Evolutionary conservation across 2,888 invertebrate genomes (phyloP).

Genomic region (Carpatolechia fugitivella): DNA sequence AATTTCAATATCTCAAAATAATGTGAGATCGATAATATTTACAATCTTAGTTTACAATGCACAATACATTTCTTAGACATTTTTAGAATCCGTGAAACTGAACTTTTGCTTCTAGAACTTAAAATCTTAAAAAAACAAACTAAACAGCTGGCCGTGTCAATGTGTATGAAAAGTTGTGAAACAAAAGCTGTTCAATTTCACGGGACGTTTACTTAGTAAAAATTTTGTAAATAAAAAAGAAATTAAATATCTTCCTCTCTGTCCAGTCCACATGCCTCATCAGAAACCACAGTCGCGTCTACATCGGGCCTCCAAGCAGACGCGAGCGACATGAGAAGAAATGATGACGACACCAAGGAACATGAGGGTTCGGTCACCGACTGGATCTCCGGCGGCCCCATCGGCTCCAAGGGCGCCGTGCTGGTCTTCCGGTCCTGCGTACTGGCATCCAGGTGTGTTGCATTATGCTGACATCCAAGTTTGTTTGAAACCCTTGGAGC

Average conservation of each 20-base stretch:
- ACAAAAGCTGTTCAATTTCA: too few species aligned
- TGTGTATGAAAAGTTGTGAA: too few species aligned
- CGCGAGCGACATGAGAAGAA: constrained; percentile 59
- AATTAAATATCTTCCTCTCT: constrained; percentile 11
- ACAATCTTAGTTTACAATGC: too few species aligned
- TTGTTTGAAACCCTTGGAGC: neutral
- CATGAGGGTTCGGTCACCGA: constrained; percentile 58
- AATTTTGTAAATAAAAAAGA: neutral
- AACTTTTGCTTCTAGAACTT: too few species aligned
- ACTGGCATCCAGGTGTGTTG: constrained; percentile 64
- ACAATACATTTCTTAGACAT: too few species aligned
- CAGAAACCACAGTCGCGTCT: constrained; percentile 68
- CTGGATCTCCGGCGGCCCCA: constrained; percentile 80
- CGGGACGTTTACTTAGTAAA: too few species aligned
- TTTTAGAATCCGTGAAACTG: too few species aligned
- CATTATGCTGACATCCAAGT: constrained; percentile 70
- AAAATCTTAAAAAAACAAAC: too few species aligned
- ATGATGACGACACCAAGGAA: constrained; percentile 55
- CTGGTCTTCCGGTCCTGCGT: constrained; percentile 84
- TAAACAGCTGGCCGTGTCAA: too few species aligned
- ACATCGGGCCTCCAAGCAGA: constrained; percentile 62
- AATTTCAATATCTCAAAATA: too few species aligned
- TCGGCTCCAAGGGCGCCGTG: constrained; percentile 82
- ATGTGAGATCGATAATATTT: too few species aligned
- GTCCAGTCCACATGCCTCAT: constrained; percentile 75